Conservation (phyloP, 2,113 vertebrate genomes). For the Loxodonta africana region DNA sequence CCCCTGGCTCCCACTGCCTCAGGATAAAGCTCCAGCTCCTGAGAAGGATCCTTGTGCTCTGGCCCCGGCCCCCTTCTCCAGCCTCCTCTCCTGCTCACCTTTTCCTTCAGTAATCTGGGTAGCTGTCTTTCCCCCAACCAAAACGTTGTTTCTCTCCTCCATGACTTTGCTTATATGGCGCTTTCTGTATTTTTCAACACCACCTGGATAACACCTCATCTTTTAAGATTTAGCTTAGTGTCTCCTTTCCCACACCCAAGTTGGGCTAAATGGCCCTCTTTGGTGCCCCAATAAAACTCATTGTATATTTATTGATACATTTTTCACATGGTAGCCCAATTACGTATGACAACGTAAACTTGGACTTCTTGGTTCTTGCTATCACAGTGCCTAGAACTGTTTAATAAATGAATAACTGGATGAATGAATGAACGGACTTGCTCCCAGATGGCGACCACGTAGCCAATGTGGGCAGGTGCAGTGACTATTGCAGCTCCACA, state of each 20-base stretch:
- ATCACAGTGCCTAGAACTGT: background rate
- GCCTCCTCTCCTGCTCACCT: background rate
- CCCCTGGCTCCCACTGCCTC: background rate
- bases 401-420: background rate
- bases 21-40: background rate
- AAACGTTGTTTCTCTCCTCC: background rate
- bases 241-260: background rate
- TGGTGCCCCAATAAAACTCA: background rate
- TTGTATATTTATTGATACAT: background rate
- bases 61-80: background rate
- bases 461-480: background rate
- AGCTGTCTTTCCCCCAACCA: background rate
- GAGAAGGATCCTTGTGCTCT: background rate
- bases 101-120: background rate
- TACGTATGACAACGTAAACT: background rate
- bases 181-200: background rate
- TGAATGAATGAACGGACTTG: background rate
- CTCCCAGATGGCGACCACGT: background rate
- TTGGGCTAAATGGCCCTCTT: background rate
- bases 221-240: background rate
- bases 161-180: background rate
- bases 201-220: background rate
- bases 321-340: background rate
- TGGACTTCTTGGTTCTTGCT: slow-evolving; percentile 9
- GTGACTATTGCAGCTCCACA: background rate